phyloP scores from a whole-genome alignment of 2,797 vertebrate genomes.

The Cottoperca gobio region DNA sequence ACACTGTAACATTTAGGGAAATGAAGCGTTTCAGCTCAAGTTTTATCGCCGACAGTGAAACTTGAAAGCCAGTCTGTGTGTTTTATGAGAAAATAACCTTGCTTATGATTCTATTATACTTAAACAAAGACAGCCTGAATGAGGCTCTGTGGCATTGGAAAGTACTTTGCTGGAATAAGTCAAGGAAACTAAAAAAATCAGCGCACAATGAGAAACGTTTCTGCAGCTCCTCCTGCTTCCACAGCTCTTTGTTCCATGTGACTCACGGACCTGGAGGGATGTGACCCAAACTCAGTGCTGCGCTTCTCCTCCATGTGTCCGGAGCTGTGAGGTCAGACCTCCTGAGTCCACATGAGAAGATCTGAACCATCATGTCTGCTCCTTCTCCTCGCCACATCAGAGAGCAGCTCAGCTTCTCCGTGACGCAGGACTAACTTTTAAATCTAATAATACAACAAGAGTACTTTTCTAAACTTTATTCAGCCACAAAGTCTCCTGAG shows the following conservation, averaged over 20 bases:
- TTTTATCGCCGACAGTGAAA: constrained; percentile 23
- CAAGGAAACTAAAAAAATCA: constrained; percentile 14
- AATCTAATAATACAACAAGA: neutral
- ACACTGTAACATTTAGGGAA: neutral
- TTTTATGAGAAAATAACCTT: constrained; percentile 56
- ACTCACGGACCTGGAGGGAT: constrained; percentile 13
- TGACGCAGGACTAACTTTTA: neutral
- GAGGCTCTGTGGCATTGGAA: constrained; percentile 10
- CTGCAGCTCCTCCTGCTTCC: neutral
- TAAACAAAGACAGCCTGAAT: neutral
- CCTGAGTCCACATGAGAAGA: constrained; percentile 9
- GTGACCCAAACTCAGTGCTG: constrained; percentile 4
- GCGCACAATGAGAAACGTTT: constrained; percentile 10
- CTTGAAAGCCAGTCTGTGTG: constrained; percentile 46
- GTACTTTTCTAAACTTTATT: neutral
- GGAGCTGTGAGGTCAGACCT: neutral
- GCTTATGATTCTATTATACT: constrained; percentile 19
- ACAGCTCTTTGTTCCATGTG: neutral
- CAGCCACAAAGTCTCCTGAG: neutral
- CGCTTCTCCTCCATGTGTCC: constrained; percentile 1
- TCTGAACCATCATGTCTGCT: constrained; percentile 6
- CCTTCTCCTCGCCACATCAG: neutral
- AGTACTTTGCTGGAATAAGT: constrained; percentile 2
- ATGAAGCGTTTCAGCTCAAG: constrained; percentile 29
- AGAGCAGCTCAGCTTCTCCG: too few relatives aligned